These are phyloP conservation scores for Ctenopoma multispine DNA, from an alignment of 2,797 vertebrate genomes.

Conservation along the genomic window DNA sequence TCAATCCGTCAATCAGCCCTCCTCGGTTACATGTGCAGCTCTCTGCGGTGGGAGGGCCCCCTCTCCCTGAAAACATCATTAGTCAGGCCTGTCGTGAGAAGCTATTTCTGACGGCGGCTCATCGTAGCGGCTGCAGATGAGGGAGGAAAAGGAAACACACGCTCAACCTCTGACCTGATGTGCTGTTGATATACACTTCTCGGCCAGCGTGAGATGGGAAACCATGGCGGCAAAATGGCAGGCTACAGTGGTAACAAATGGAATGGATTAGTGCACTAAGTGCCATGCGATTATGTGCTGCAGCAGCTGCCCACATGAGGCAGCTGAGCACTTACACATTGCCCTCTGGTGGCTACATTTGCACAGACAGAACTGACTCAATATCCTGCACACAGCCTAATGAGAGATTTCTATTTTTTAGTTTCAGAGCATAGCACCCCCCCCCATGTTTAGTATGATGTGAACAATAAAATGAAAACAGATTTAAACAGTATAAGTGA, in stretches of 20 bases:
- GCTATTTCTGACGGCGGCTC: constrained; percentile 55
- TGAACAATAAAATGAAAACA: constrained; percentile 1
- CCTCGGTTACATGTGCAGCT: constrained; percentile 30
- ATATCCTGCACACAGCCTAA: constrained; percentile 7
- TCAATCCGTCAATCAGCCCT: constrained; percentile 76
- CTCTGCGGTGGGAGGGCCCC: constrained; percentile 55
- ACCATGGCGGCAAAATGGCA: constrained; percentile 28
- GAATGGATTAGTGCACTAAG: constrained; percentile 28
- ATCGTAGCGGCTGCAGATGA: constrained; percentile 46
- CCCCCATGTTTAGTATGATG: neutral
- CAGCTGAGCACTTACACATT: constrained; percentile 50
- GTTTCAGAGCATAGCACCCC: constrained; percentile 5
- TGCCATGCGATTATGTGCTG: constrained; percentile 23
- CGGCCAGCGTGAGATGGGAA: constrained; percentile 10
- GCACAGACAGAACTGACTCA: neutral
- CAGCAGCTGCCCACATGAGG: constrained; percentile 30
- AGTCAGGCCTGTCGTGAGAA: constrained; percentile 37
- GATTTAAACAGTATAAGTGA: neutral
- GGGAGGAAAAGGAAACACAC: constrained; percentile 17
- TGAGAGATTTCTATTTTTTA: neutral
- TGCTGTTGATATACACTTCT: constrained; percentile 18
- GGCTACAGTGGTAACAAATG: constrained; percentile 29
- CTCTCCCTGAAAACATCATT: constrained; percentile 66
- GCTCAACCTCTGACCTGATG: constrained; percentile 50
- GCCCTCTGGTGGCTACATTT: constrained; percentile 67